Evolutionary conservation across 2,888 invertebrate species (phyloP).

Genomic region (Petrolisthes cinctipes): DNA sequence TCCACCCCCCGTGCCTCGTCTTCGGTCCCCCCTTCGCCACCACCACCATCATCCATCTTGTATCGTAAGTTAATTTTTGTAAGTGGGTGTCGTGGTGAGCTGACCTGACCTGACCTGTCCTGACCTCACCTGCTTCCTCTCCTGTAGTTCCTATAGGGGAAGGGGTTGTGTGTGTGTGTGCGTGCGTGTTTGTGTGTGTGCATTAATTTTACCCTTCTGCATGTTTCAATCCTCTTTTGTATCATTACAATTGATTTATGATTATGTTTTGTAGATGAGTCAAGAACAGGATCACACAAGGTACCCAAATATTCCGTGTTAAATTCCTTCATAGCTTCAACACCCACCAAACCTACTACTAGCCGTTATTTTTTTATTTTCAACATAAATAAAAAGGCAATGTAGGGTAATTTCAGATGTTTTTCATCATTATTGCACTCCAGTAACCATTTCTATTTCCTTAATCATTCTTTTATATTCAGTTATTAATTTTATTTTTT

Average conservation of each 20-base stretch:
- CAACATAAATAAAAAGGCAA: too few relatives aligned
- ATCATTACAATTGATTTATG: too few relatives aligned
- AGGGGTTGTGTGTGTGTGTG: slow-evolving; percentile 18
- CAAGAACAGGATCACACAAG: too few relatives aligned
- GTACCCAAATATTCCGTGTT: background rate
- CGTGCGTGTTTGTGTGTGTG: background rate
- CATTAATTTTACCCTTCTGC: background rate
- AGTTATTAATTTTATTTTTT: too few relatives aligned
- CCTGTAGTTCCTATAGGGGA: too few relatives aligned
- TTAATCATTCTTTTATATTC: background rate
- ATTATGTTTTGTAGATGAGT: too few relatives aligned
- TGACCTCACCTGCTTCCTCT: background rate
- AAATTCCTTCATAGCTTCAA: background rate
- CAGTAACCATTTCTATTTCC: background rate
- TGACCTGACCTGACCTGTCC: slow-evolving; percentile 10
- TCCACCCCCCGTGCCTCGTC: background rate
- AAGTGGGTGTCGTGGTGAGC: background rate
- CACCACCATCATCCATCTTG: too few relatives aligned
- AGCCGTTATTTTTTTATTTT: too few relatives aligned
- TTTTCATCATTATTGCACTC: background rate
- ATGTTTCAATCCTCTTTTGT: background rate
- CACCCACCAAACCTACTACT: too few relatives aligned
- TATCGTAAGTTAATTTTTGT: background rate
- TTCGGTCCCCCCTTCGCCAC: background rate
- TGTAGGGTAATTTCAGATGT: too few relatives aligned